Conservation (phyloP, 2,113 vertebrate species). For the Desmodus rotundus region DNA sequence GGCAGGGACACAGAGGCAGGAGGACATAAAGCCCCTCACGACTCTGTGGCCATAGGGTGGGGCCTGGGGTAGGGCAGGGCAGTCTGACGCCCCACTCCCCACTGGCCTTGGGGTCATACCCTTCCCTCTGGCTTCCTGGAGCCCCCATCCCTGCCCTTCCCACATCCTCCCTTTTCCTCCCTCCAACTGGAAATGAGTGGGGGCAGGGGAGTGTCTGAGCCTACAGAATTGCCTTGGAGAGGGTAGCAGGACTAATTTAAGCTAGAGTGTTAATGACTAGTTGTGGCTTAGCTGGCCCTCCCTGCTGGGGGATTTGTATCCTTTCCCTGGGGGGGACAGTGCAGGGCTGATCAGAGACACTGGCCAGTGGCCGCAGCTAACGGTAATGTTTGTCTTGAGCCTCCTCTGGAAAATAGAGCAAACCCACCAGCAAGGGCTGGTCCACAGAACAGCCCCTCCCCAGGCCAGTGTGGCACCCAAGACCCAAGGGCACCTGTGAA, state of each 20-base stretch:
- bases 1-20: too few relatives aligned
- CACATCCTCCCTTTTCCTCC: rapidly evolving
- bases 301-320: too few relatives aligned
- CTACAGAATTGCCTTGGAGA: not conserved
- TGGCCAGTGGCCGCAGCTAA: not conserved
- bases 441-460: not conserved
- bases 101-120: too few relatives aligned
- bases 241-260: not conserved
- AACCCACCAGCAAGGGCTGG: not conserved
- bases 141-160: too few relatives aligned
- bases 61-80: too few relatives aligned
- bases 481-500: not conserved
- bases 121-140: too few relatives aligned
- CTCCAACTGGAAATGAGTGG: not conserved
- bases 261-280: too few relatives aligned
- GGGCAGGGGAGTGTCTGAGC: not conserved
- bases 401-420: not conserved
- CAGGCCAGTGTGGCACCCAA: not conserved
- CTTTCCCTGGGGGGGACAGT: rapidly evolving
- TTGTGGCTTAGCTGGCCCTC: not conserved
- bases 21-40: too few relatives aligned
- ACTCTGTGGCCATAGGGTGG: too few relatives aligned
- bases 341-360: not conserved
- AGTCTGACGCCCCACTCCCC: too few relatives aligned
- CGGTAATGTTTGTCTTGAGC: not conserved